Base-by-base conservation (phyloP, 2,888 invertebrate species). In the Ormyrus thymus region DNA sequence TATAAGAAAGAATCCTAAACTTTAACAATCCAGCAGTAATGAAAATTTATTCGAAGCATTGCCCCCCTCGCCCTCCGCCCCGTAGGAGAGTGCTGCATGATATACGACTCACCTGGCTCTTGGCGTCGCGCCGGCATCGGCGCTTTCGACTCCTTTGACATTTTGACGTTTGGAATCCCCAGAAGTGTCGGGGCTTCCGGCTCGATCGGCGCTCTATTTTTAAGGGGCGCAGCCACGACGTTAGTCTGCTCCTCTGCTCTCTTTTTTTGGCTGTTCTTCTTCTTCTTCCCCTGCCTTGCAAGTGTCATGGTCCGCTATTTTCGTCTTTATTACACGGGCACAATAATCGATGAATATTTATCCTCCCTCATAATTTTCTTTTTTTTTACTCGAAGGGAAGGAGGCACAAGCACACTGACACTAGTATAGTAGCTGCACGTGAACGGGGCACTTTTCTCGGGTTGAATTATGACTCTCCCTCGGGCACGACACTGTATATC, bases 211-310 rank as follows among this genome's bases (percentile, higher is more conserved):
- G 56, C 11, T 79, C 75, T 79, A 75, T 75, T 79, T 75, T 71
- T 79, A 13, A 70, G n/a, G 9, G 69, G 13, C 62, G 58, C n/a
- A 69, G n/a, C 46, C 7, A 55, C 58, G 15, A n/a, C 73, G 8
- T 45, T 6, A 7, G 29, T 45, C 48, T 29, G 45, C 58, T 29
- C 7, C 48, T 29, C n/a, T 46, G 53, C 46, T 65, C 53, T 66
- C 76, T 84, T 86, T 71, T 83, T 86, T 78, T 79, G 69, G 55
- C 81, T 80, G 75, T 79, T 85, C 79, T 84, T 83, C 74, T 71
- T 78, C 76, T 79, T 85, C 79, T 84, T 83, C 73, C 71, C 79
- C 75, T 87, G 86, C 78, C 85, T 87, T 72, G 82, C 85, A 64
- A 84, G 77, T 76, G 86, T 86, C 85, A 86, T 87, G 81, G 71